These are phyloP conservation scores for Catostylus mosaicus DNA, from an alignment of 30 jellyfish, hydroid and myxozoan genomes.

Conservation along the genomic window DNA sequence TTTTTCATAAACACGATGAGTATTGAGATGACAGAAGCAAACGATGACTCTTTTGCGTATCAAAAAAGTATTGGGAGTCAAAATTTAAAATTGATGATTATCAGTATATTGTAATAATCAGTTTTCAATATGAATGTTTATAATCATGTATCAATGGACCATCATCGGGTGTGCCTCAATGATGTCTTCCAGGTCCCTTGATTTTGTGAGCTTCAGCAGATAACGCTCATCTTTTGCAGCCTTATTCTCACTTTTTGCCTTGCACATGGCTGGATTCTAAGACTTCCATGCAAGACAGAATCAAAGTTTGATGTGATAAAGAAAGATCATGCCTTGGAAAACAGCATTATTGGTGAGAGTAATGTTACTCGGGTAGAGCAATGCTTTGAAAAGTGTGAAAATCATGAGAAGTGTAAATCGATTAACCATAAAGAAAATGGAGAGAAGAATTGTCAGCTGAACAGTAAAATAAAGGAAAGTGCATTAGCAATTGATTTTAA, in stretches of 20 bases:
- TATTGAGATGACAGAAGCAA: too few species aligned
- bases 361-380: not conserved
- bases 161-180: too few species aligned
- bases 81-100: too few species aligned
- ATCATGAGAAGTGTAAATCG: slow-evolving; percentile 5
- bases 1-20: too few species aligned
- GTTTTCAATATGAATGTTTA: too few species aligned
- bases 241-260: not conserved
- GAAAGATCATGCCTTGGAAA: not conserved
- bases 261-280: slow-evolving; percentile 13
- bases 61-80: too few species aligned
- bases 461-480: slow-evolving; percentile 8
- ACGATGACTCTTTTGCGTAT: too few species aligned
- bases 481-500: not conserved
- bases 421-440: not conserved
- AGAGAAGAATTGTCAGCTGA: slow-evolving; percentile 14
- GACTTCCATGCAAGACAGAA: slow-evolving; percentile 29
- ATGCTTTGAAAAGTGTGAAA: slow-evolving; percentile 22
- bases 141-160: too few species aligned
- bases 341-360: not conserved
- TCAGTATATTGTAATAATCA: too few species aligned
- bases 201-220: too few species aligned
- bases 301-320: slow-evolving; percentile 2
- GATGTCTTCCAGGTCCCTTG: too few species aligned
- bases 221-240: not conserved